Conservation (phyloP, 1,140 invertebrate genomes). For the Pteromalus puparum region DNA sequence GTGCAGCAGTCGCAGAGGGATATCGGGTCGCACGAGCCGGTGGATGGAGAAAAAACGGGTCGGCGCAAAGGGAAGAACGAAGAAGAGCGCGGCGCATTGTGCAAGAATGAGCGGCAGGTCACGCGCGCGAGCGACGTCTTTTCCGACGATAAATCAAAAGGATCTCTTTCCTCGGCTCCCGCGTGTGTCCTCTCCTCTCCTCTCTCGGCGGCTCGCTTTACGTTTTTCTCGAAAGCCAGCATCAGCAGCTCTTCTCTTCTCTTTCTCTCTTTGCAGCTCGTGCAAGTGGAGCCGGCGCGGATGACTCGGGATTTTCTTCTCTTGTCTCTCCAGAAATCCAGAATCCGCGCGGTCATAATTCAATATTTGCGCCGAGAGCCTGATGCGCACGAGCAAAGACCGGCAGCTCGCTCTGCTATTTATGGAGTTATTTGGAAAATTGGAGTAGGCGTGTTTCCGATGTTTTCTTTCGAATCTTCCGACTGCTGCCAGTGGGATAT, state of each 20-base stretch:
- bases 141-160: slow-evolving; percentile 48
- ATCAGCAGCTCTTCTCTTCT: slow-evolving; percentile 1
- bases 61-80: neutral
- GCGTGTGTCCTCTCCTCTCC: neutral
- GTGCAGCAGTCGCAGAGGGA: neutral
- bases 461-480: no score
- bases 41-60: neutral
- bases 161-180: neutral
- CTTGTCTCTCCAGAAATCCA: slow-evolving; percentile 1
- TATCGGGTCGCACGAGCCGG: neutral
- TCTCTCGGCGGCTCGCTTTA: neutral
- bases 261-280: no score
- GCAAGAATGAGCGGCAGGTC: slow-evolving; percentile 43
- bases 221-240: slow-evolving; percentile 40
- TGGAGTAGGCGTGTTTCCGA: no score
- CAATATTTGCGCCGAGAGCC: slow-evolving; percentile 43
- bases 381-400: no score
- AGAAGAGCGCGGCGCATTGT: neutral
- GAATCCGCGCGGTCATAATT: slow-evolving; percentile 42
- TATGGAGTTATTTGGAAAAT: no score
- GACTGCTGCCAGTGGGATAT: no score
- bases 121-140: slow-evolving; percentile 48
- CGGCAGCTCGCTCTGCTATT: neutral
- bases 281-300: neutral
- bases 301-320: slow-evolving; percentile 32